These are phyloP conservation scores for Monopterus albus DNA, from an alignment of 2,113 vertebrate species.

Conservation along the genomic window DNA sequence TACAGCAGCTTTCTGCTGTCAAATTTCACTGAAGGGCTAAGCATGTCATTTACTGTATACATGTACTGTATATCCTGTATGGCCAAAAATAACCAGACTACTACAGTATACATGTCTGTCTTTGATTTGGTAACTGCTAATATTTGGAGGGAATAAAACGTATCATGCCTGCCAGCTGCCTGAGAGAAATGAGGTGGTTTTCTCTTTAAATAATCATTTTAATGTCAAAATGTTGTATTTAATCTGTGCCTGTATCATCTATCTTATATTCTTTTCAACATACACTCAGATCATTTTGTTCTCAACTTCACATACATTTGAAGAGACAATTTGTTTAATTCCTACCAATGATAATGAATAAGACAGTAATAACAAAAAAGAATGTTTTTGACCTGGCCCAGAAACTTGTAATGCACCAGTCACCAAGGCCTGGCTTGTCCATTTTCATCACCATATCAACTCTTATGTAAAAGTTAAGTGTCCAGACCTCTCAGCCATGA, in stretches of 20 bases:
- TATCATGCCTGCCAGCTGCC: constrained; percentile 3
- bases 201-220: constrained; percentile 18
- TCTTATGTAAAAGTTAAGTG: constrained; percentile 19
- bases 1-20: constrained; percentile 10
- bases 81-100: constrained; percentile 19
- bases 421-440: constrained; percentile 25
- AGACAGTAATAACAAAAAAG: background rate
- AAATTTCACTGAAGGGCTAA: constrained; percentile 20
- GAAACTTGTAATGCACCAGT: background rate
- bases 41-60: constrained; percentile 18
- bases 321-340: background rate
- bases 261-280: constrained; percentile 1
- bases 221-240: constrained; percentile 17
- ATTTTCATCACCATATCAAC: constrained; percentile 4
- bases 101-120: too few species aligned
- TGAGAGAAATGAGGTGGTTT: constrained; percentile 12
- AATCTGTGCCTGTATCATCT: constrained; percentile 3
- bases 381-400: background rate
- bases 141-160: constrained; percentile 12
- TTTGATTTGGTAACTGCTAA: constrained; percentile 28
- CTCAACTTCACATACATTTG: background rate
- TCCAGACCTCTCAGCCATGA: constrained; percentile 13
- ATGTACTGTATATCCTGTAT: background rate
- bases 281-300: background rate
- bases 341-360: background rate